Base-by-base conservation (phyloP, 2,113 vertebrate genomes). In the Indicator maculatus region DNA sequence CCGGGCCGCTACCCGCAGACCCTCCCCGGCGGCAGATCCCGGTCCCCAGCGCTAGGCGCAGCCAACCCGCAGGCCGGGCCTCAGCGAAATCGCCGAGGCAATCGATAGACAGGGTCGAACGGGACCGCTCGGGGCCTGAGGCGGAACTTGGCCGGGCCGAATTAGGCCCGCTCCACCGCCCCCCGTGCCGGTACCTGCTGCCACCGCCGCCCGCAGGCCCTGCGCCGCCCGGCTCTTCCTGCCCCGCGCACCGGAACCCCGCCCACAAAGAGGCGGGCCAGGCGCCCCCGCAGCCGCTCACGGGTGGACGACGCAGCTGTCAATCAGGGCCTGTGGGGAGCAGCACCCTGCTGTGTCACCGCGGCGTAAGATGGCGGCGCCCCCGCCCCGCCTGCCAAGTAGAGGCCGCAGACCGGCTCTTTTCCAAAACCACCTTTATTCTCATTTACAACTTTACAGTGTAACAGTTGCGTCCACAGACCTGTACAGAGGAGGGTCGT, bases 261-360 rank as follows among this genome's bases (percentile, higher is more conserved):
- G 38, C 82, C 66, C 56, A 23, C 18, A 6, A 28, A 7, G 24
- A 64, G 85, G 70, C 70, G 78, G 78, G 28, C 7, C 65, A 7
- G 1, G 47, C 27, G 20, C 38, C 31, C 15, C 70, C 52, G 11
- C 30, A 26, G 12, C 66, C 31, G 9, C 17, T 1, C 45, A 21
- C 31, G 13, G 44, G 81, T 88, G 93, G 83, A 1, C 33, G 8
- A 6, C 9, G 36, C 21, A 0, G 41, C 65, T 30, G 90, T 12
- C 91, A 64, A 8, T 85, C 75, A 80, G 2, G 7, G 15, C 36
- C 33, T 41, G 83, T 1, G 44, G 59, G 2, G 18, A 52, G 2
- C 1, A 16, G 13, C 30, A 52, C 14, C 45, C 52, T 83, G 94
- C 94, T 93, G 94, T 95, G 94, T 95, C 94, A 93, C 86, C 53